Evolutionary conservation across 2,888 invertebrate species (phyloP).

Genomic region (Drosophila testacea): DNA sequence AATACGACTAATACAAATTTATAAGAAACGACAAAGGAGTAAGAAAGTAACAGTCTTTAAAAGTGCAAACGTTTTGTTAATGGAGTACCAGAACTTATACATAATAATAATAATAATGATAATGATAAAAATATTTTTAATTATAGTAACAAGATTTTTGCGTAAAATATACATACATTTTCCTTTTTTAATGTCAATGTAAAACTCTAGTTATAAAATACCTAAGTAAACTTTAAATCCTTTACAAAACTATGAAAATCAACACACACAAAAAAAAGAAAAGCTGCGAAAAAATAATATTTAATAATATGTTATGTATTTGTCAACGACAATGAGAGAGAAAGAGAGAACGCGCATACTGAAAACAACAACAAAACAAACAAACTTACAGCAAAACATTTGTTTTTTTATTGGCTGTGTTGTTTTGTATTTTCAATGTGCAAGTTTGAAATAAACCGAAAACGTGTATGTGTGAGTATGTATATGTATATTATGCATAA

Average conservation of each 20-base stretch:
- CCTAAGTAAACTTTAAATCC: slow-evolving; percentile 60
- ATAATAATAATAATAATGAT: slow-evolving; percentile 57
- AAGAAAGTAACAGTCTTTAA: slow-evolving; percentile 58
- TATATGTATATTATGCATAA: slow-evolving; percentile 48
- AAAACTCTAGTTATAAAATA: slow-evolving; percentile 71
- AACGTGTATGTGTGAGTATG: slow-evolving; percentile 40
- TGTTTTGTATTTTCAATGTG: slow-evolving; percentile 25
- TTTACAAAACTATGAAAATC: slow-evolving; percentile 37
- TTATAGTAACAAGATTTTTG: slow-evolving; percentile 62
- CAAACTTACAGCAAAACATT: slow-evolving; percentile 27
- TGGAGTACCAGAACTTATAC: slow-evolving; percentile 67
- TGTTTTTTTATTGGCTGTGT: slow-evolving; percentile 41
- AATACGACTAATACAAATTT: slow-evolving; percentile 50
- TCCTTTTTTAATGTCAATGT: slow-evolving; percentile 76
- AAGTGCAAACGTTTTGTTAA: slow-evolving; percentile 70
- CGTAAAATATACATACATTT: slow-evolving; percentile 54
- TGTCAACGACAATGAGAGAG: slow-evolving; percentile 8
- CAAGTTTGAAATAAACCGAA: slow-evolving; percentile 32
- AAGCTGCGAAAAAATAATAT: slow-evolving; percentile 20
- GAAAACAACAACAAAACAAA: slow-evolving; percentile 8
- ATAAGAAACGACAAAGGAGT: slow-evolving; percentile 45
- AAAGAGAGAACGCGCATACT: slow-evolving; percentile 17
- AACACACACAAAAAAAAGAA: slow-evolving; percentile 13
- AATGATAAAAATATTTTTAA: slow-evolving; percentile 36
- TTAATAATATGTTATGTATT: slow-evolving; percentile 6